These are phyloP conservation scores for Peromyscus attwateri DNA, from an alignment of 2,797 vertebrate genomes.

Conservation along the genomic window DNA sequence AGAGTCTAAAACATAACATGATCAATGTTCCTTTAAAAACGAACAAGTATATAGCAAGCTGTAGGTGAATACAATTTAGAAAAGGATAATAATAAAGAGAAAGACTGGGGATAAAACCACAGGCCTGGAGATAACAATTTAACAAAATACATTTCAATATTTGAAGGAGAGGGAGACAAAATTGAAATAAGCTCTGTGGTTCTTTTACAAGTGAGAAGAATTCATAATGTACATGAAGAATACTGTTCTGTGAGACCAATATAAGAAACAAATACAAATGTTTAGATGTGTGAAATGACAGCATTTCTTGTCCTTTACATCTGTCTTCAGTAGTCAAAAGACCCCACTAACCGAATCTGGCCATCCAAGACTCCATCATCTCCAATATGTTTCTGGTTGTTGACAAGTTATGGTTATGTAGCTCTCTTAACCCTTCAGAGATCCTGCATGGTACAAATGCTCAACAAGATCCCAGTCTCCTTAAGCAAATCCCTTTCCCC, in stretches of 20 bases:
- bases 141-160: background rate
- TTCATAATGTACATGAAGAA: background rate
- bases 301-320: background rate
- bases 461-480: background rate
- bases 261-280: background rate
- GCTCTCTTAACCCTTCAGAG: background rate
- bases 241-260: background rate
- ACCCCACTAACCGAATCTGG: background rate
- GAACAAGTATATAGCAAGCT: background rate
- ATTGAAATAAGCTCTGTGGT: background rate
- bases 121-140: background rate
- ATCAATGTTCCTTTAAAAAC: background rate
- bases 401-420: background rate
- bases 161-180: background rate
- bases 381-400: background rate
- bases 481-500: background rate
- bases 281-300: background rate
- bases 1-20: background rate
- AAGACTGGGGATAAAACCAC: background rate
- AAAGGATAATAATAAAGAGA: background rate
- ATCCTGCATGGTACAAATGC: background rate
- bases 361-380: background rate
- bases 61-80: background rate
- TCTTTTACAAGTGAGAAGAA: background rate
- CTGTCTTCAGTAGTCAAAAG: background rate